A percentile compares a stretch with the other conserved stretches of the same genome.
These are phyloP conservation scores for Diachrysia chrysitis DNA, from an alignment of 2,888 invertebrate genomes.

Conservation along the genomic window DNA sequence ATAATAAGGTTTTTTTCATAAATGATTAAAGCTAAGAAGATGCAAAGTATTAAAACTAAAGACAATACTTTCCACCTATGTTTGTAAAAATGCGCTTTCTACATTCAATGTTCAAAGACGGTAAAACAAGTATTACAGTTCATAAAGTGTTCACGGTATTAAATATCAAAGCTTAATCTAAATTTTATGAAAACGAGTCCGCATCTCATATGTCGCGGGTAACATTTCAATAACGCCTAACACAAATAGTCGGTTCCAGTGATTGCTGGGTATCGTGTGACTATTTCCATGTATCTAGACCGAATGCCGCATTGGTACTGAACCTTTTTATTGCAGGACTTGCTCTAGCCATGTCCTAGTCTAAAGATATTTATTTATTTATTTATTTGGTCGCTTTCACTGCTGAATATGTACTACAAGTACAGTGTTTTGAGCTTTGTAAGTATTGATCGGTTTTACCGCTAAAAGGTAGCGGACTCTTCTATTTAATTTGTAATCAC, in stretches of 20 bases:
- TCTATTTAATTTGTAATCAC: too few species aligned
- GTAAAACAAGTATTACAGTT: slow-evolving; percentile 3
- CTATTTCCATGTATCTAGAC: slow-evolving; percentile 64
- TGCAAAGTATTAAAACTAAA: background rate
- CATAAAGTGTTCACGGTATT: slow-evolving; percentile 27
- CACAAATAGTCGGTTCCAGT: slow-evolving; percentile 54
- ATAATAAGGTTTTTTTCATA: too few species aligned
- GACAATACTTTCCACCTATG: too few species aligned
- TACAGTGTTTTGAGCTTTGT: background rate
- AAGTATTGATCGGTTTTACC: too few species aligned
- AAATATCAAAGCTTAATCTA: slow-evolving; percentile 54
- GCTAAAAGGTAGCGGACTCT: too few species aligned
- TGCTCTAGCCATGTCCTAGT: background rate
- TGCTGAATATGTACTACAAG: background rate
- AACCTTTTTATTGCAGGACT: slow-evolving; percentile 8
- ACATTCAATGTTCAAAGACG: background rate
- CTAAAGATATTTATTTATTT: too few species aligned
- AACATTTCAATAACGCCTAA: slow-evolving; percentile 47
- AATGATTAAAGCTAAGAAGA: background rate
- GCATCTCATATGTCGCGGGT: slow-evolving; percentile 44
- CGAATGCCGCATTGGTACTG: slow-evolving; percentile 28
- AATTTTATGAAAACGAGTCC: slow-evolving; percentile 44
- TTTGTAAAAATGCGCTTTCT: too few species aligned
- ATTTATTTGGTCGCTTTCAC: background rate
- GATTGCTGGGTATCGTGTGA: slow-evolving; percentile 53